A percentile compares a stretch with the other conserved stretches of the same genome.
phyloP scores from a whole-genome alignment of 1,140 invertebrate species.

The Apis florea region DNA sequence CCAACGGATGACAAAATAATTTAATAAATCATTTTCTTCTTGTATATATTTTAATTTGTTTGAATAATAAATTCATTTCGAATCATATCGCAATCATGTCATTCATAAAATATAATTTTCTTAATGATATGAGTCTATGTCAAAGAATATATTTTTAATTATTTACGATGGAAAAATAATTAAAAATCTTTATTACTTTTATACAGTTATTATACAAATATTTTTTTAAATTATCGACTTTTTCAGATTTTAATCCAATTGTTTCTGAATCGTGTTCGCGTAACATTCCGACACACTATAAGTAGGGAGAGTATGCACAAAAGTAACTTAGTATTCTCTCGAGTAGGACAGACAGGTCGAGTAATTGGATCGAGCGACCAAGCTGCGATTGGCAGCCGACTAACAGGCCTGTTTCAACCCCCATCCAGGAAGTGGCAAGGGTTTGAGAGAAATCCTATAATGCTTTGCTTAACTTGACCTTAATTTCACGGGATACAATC shows the following conservation, averaged over 20 bases:
- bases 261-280: neutral
- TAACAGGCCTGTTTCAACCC: slow-evolving; percentile 48
- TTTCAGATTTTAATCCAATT: neutral
- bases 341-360: slow-evolving; percentile 41
- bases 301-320: neutral
- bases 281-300: neutral
- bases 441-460: slow-evolving; percentile 31
- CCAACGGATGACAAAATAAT: neutral
- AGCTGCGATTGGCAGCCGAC: slow-evolving; percentile 46
- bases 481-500: slow-evolving; percentile 43
- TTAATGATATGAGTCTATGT: too few species aligned
- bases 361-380: slow-evolving; percentile 45
- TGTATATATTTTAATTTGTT: too few species aligned
- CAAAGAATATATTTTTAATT: too few species aligned
- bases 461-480: slow-evolving; percentile 48
- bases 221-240: too few species aligned
- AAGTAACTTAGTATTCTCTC: slow-evolving; percentile 30
- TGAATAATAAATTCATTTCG: too few species aligned
- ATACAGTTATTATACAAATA: too few species aligned
- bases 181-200: too few species aligned
- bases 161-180: too few species aligned
- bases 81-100: too few species aligned
- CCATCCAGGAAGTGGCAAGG: slow-evolving; percentile 45
- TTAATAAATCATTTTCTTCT: neutral
- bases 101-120: too few species aligned